Base-by-base conservation (phyloP, 2,888 invertebrate species). In the Drosophila planitibia region DNA sequence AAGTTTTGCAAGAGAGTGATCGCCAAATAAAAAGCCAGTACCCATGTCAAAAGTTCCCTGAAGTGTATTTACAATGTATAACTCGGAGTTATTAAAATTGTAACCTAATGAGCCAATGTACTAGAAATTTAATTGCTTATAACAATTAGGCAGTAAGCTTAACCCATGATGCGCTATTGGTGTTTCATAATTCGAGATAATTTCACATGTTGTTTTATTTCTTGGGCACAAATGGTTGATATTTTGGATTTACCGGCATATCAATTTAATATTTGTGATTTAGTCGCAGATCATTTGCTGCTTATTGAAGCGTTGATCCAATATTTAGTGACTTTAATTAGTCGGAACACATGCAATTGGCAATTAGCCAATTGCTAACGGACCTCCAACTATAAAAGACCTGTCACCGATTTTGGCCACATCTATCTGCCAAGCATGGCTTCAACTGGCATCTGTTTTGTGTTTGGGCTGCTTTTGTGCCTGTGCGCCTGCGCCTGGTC, bases 261-360 rank as follows among this genome's bases (percentile, higher is more conserved):
- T 44, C 4, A 57, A 49, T 16, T 49, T 28, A 10, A 33, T 60
- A 63, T 57, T 39, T 25, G 1, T 6, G 16, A 37, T 64, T 37
- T 9, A 10, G 76, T 49, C 37, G 35, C 35, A 58, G 81, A 30
- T 74, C 74, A 90, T 85, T 85, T 78, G 63, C 32, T 70, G 74
- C 33, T 64, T 32, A 66, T 55, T 82, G 65, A 74, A 25, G 78
- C 86, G 57, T 39, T 54, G 1, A 25, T 4, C 0, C 28, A 10
- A 12, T 32, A 28, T 12, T 85, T 77, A 71, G 4, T 4, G 0
- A 6, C n/a, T 16, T 59, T 67, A 90, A 90, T 90, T 58, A 73
- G 55, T 70, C 89, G 63, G 70, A 72, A 80, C 66, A 35, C 1
- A 22, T 3, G 14, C 32, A 52, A 39, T 30, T 9, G 5, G 35